phyloP scores from a whole-genome alignment of 2,113 vertebrate species.

The Chunga burmeisteri region DNA sequence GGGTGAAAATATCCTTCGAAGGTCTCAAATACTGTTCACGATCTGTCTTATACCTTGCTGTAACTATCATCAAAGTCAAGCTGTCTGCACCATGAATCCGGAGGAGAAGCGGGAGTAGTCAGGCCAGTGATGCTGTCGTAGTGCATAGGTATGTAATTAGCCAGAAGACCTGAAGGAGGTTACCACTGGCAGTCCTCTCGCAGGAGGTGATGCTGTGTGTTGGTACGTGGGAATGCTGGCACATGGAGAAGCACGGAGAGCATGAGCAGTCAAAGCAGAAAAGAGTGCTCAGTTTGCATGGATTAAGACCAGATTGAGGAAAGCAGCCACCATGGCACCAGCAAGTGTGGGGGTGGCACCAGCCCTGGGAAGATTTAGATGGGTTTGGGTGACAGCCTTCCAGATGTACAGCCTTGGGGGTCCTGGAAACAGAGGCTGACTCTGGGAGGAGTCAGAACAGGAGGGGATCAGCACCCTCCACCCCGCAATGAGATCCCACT shows the following conservation, averaged over 20 bases:
- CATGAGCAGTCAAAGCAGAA: accelerated
- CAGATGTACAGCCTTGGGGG: neutral
- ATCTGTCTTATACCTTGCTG: too few relatives aligned
- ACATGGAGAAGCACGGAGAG: accelerated
- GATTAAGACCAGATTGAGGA: neutral
- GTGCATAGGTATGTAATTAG: accelerated
- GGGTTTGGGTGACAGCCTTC: neutral
- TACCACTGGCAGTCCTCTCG: neutral
- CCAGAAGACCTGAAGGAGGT: neutral
- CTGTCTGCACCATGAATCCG: accelerated
- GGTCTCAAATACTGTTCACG: neutral
- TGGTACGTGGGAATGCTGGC: too few relatives aligned
- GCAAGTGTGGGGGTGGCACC: accelerated
- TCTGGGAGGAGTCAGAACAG: neutral
- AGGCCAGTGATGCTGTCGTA: accelerated
- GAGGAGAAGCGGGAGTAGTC: neutral
- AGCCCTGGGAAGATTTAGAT: neutral
- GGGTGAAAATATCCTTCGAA: neutral
- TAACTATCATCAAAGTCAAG: neutral
- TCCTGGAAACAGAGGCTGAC: neutral
- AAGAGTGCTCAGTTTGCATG: neutral
- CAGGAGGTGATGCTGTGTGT: neutral
- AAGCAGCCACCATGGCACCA: accelerated
- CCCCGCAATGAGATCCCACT: accelerated
- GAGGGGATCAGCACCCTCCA: neutral